Base-by-base conservation (phyloP, 2,113 vertebrate species). In the Semnornis frantzii region DNA sequence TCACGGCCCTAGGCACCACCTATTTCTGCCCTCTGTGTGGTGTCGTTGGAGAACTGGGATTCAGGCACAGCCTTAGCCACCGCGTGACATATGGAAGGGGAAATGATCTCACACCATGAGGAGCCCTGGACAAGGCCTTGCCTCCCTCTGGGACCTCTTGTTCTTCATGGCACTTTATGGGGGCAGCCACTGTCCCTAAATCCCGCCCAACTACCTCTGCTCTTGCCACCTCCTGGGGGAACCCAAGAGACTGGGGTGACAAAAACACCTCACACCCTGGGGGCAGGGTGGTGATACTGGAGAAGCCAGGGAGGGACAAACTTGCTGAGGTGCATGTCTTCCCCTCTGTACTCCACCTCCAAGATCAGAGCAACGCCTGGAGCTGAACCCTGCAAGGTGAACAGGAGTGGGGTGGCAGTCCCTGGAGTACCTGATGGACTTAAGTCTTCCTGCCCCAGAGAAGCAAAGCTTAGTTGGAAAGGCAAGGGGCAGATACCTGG, bases 11-110 rank as follows among this genome's bases (percentile, higher is more conserved):
- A 3, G 27, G 27, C 18, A 30, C 7, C 58, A 39, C 3, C 0
- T 6, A 2, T 48, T 85, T 74, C 63, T 70, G 75, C 50, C 24
- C 27, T 93, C 68, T 15, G 3, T 2, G 3, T 18, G 34, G 54
- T 19, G 31, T 58, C 0, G 0, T 13, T 50, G 70, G 62, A 74
- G 48, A 82, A 34, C 18, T 6, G 31, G 11, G 20, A 8, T 15
- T 62, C 39, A 44, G 86, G 66, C 54, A 48, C 33, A 62, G 76
- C 34, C 33, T 57, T 59, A 27, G 50, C n/a, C 24, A 23, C 6
- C 0, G 0, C 2, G 10, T 28, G 30, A 81, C 42, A 2, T 0
- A 0, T 37, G 30, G 27, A 24, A 60, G 24, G 19, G 9, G 8
- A 83, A 72, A 50, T 1, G 8, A 80, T 60, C 55, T 75, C 3